Evolutionary conservation across 2,888 invertebrate species (phyloP), one percentile per base, ranked within the genome.

Genomic region (Ptychoptera albimana): DNA sequence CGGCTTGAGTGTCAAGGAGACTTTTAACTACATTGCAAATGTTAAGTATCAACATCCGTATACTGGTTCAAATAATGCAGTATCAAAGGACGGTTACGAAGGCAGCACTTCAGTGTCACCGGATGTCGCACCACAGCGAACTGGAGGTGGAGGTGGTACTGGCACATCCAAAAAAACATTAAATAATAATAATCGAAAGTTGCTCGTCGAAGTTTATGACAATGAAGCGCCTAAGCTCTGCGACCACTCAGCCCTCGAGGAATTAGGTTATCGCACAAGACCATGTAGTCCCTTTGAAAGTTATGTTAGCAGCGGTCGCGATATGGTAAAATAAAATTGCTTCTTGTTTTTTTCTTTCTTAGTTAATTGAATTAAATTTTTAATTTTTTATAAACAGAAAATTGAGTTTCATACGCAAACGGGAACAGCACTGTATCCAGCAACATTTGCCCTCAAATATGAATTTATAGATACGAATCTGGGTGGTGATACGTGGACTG

Each of bases 391-490:
- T 32, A 9, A 11, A 32, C 68, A 55, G 65, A 66, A 66, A 62
- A 57, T 66, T 47, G 74, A 73, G 56, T 75, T 77, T 63, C 64
- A 73, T 66, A 67, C 75, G 47, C 64, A 76, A 62, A 74, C 75
- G 42, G 83, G 87, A 32, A 87, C 86, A 2, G 85, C 85, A 2
- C 72, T 87, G 11, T 84, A 85, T 55, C 86, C 83, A 5, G 76
- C 81, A 2, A 71, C 74, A 8, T 83, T 83, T 59, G 68, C 75
- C 43, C 59, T 81, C 40, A 80, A 82, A 54, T 87, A 86, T 60
- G 87, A 87, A 63, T 87, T 87, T 58, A 75, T 87, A 15, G 85
- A 87, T 58, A 86, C 86, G 2, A 70, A 80, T 36, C 71, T 84
- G 48, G 81, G 79, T 30, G 85, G 85, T 11, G 75, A 75, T 47